Evolutionary conservation across 2,888 invertebrate genomes (phyloP).

Genomic region (Platycheirus rosarum): DNA sequence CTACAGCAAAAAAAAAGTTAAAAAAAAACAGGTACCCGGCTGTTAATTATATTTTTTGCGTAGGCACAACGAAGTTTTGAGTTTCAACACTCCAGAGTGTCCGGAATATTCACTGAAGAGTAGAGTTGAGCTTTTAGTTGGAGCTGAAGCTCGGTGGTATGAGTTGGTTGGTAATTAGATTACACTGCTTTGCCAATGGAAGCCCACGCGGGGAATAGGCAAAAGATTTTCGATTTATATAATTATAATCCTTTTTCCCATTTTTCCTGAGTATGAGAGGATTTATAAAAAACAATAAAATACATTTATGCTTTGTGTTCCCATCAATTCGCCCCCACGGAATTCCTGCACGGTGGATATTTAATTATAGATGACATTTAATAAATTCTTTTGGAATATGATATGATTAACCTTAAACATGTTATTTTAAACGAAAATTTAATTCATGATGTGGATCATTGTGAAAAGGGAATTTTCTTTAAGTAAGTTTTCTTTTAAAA

Average conservation of each 20-base stretch:
- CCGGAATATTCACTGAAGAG: slow-evolving; percentile 3
- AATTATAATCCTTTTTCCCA: slow-evolving; percentile 25
- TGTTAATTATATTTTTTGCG: slow-evolving; percentile 26
- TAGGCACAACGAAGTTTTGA: slow-evolving; percentile 34
- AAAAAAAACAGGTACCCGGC: background rate
- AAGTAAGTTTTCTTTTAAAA: no score
- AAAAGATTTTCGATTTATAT: slow-evolving; percentile 19
- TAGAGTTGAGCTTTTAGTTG: background rate
- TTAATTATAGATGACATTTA: slow-evolving; percentile 11
- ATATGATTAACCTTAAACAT: slow-evolving; percentile 4
- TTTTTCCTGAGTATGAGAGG: no score
- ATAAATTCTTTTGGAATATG: slow-evolving; percentile 1
- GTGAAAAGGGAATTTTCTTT: no score
- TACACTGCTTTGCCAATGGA: background rate
- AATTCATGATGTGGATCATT: no score
- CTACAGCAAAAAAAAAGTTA: background rate
- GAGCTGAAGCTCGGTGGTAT: no score
- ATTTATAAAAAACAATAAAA: background rate
- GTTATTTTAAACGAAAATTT: no score
- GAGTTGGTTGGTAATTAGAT: background rate
- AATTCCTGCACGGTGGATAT: background rate
- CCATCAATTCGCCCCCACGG: background rate
- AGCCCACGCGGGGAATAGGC: slow-evolving; percentile 16
- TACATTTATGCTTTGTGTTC: background rate
- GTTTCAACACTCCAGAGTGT: slow-evolving; percentile 27